A percentile compares a stretch with the other conserved stretches of the same genome.
These are phyloP conservation scores for Sciaenops ocellatus DNA, from an alignment of 2,797 vertebrate species.

Conservation along the genomic window DNA sequence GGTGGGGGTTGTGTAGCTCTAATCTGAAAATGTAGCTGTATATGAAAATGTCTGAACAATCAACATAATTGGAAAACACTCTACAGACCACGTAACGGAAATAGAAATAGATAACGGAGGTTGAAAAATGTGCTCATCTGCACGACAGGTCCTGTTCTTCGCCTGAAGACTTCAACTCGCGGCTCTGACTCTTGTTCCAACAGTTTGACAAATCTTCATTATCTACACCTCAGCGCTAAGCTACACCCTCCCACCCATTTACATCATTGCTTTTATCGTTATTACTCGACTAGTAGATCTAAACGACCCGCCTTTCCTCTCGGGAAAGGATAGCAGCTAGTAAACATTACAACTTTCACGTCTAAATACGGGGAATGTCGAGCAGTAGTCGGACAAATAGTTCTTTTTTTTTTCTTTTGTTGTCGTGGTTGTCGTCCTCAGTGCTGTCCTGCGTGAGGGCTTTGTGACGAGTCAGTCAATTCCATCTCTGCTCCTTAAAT, in stretches of 20 bases:
- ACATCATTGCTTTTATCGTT: conserved; percentile 62
- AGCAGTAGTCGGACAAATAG: conserved; percentile 73
- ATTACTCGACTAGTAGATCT: conserved; percentile 42
- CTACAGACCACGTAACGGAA: background rate
- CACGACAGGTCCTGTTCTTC: conserved; percentile 24
- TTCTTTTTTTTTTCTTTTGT: conserved; percentile 5
- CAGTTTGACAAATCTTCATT: background rate
- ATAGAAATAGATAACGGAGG: background rate
- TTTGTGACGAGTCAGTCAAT: conserved; percentile 11
- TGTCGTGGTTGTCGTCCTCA: conserved; percentile 23
- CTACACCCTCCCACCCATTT: background rate
- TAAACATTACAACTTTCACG: conserved; percentile 75
- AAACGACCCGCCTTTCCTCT: conserved; percentile 72
- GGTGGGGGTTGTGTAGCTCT: background rate
- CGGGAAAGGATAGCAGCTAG: conserved; percentile 90
- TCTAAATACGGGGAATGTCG: conserved; percentile 62
- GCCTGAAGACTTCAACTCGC: conserved; percentile 9
- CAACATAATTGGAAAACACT: conserved; percentile 19
- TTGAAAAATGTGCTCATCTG: conserved; percentile 30
- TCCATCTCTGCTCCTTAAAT: conserved; percentile 33
- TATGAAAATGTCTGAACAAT: conserved; percentile 1
- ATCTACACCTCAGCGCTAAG: conserved; percentile 21
- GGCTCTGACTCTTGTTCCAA: conserved; percentile 13
- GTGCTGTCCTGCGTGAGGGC: conserved; percentile 51
- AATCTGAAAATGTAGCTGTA: background rate